Evolutionary conservation across 2,113 vertebrate species (phyloP).

Genomic region (Oreocharis arfaki): DNA sequence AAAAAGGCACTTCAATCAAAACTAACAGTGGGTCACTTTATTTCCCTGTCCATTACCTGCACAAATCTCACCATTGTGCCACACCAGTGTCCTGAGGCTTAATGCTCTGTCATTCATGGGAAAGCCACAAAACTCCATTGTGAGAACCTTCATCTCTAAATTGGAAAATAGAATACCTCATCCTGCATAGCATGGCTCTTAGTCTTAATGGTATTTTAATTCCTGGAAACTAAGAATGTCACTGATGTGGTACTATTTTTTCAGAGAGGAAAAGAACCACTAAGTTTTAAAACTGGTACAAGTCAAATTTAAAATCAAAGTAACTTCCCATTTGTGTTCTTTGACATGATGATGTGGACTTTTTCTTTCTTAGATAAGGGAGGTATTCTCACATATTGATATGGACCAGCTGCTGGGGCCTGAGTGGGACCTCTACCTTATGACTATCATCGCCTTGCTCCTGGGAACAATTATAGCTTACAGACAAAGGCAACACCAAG

Average conservation of each 20-base stretch:
- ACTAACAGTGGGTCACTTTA: background rate
- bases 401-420: constrained; percentile 95
- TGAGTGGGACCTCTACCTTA: constrained; percentile 99
- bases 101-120: background rate
- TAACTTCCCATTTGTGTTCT: background rate
- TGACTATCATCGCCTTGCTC: constrained; percentile 94
- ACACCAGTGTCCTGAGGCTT: background rate
- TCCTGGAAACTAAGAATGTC: background rate
- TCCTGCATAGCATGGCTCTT: background rate
- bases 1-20: background rate
- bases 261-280: background rate
- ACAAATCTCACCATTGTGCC: background rate
- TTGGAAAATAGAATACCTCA: background rate
- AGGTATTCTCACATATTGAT: constrained; percentile 85
- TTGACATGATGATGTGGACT: background rate
- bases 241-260: background rate
- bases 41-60: background rate
- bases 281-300: background rate
- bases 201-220: background rate
- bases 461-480: constrained; percentile 96
- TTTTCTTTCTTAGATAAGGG: constrained; percentile 78
- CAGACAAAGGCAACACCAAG: constrained; percentile 92
- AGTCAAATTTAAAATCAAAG: background rate
- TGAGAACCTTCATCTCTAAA: background rate
- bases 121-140: background rate